phyloP scores from a whole-genome alignment of 2,888 invertebrate genomes.

The Schizotus pectinicornis region DNA sequence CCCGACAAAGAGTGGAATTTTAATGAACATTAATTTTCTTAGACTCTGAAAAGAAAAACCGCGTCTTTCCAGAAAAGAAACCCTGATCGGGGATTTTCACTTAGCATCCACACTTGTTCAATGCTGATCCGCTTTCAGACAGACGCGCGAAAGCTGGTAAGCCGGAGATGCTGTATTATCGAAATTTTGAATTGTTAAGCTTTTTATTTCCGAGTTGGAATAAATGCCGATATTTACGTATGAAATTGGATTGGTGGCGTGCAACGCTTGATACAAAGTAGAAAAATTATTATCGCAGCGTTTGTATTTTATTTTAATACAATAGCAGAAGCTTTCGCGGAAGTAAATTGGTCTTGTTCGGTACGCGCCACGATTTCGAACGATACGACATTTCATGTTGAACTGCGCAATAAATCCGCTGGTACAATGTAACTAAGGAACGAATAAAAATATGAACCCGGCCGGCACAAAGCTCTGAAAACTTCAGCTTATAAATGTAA shows the following conservation, averaged over 20 bases:
- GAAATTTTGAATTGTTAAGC: too few relatives aligned
- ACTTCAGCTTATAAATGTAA: neutral
- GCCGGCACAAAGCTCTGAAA: neutral
- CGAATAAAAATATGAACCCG: constrained; percentile 1
- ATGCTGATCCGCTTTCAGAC: too few relatives aligned
- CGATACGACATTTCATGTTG: neutral
- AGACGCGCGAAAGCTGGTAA: too few relatives aligned
- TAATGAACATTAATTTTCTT: constrained; percentile 25
- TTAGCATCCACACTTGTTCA: too few relatives aligned
- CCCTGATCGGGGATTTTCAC: constrained; percentile 4
- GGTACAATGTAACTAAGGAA: neutral
- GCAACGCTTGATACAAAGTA: neutral
- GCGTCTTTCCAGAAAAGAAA: constrained; percentile 4
- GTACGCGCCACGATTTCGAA: neutral
- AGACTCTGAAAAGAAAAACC: constrained; percentile 15
- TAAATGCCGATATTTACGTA: constrained; percentile 5
- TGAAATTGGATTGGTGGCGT: constrained; percentile 1
- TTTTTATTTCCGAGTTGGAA: neutral
- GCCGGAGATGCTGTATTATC: too few relatives aligned
- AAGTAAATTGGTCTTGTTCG: constrained; percentile 2
- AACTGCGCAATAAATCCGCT: constrained; percentile 2
- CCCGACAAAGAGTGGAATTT: constrained; percentile 22
- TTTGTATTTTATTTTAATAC: neutral
- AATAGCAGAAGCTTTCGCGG: neutral
- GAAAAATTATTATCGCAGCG: neutral